These are phyloP conservation scores for Phocoena sinus DNA, from an alignment of 2,113 vertebrate species.

Conservation along the genomic window DNA sequence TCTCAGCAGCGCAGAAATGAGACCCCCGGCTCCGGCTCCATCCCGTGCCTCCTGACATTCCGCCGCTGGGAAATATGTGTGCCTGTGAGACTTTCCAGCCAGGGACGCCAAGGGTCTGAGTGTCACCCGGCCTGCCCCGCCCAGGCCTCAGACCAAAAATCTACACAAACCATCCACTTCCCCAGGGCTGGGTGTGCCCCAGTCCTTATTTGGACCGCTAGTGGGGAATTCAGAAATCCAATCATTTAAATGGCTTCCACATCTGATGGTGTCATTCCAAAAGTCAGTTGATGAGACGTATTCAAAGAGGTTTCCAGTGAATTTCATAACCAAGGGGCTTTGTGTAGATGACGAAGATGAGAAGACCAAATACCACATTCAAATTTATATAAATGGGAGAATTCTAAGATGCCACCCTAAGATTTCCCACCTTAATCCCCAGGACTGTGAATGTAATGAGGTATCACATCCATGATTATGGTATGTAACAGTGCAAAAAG, in stretches of 20 bases:
- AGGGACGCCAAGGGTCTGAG: neutral
- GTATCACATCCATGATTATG: too few relatives aligned
- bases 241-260: neutral
- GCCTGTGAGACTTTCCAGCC: neutral
- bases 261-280: neutral
- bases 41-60: fast-evolving
- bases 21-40: fast-evolving
- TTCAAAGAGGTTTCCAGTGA: neutral
- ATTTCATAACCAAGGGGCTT: neutral
- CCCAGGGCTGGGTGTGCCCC: fast-evolving
- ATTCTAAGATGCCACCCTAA: neutral
- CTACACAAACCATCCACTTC: fast-evolving
- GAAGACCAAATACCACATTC: neutral
- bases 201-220: too few relatives aligned
- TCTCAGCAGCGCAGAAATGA: too few relatives aligned
- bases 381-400: neutral
- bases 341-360: too few relatives aligned
- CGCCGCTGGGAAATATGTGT: fast-evolving
- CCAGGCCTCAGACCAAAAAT: neutral
- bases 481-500: too few relatives aligned
- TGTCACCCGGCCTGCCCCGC: neutral
- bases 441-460: neutral
- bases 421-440: neutral
- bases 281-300: neutral
- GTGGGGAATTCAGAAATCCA: neutral